Conservation (phyloP, 2,888 invertebrate genomes). For the Rhorus exstirpatorius region DNA sequence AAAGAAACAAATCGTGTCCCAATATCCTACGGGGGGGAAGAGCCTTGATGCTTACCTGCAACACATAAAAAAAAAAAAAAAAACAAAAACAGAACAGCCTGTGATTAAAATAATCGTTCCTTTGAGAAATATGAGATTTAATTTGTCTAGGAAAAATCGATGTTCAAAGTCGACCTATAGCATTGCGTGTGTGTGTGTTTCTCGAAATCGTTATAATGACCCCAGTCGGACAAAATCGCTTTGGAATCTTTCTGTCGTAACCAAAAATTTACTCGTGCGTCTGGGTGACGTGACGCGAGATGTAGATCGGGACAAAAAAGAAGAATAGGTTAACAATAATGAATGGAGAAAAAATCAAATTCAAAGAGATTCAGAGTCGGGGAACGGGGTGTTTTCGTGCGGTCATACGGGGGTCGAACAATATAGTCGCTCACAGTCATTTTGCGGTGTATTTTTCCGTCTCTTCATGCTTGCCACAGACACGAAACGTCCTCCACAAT, state of each 20-base stretch:
- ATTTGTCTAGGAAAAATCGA: slow-evolving; percentile 55
- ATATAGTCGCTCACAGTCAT: slow-evolving; percentile 66
- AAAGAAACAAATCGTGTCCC: slow-evolving; percentile 45
- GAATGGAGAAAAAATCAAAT: slow-evolving; percentile 18
- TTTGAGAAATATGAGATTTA: slow-evolving; percentile 46
- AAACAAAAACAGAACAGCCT: slow-evolving; percentile 34
- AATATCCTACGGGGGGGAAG: slow-evolving; percentile 48
- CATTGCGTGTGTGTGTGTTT: slow-evolving; percentile 15
- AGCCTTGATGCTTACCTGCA: slow-evolving; percentile 70
- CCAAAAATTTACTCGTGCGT: slow-evolving; percentile 5
- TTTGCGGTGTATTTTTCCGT: slow-evolving; percentile 62
- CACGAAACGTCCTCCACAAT: slow-evolving; percentile 72
- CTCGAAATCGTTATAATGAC: slow-evolving; percentile 37
- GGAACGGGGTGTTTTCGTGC: slow-evolving; percentile 52
- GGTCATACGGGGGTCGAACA: slow-evolving; percentile 46
- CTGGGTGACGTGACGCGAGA: slow-evolving; percentile 48
- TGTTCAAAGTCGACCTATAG: slow-evolving; percentile 37
- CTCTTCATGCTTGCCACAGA: slow-evolving; percentile 59
- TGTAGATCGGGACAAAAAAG: background rate
- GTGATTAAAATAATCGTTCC: slow-evolving; percentile 64
- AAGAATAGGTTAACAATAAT: slow-evolving; percentile 35
- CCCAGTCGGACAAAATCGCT: slow-evolving; percentile 11
- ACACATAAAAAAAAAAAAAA: slow-evolving; percentile 54
- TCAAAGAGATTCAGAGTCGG: slow-evolving; percentile 57
- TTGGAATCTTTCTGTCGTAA: slow-evolving; percentile 37